Conservation (phyloP, 2,113 vertebrate genomes). For the Symphodus melops region DNA sequence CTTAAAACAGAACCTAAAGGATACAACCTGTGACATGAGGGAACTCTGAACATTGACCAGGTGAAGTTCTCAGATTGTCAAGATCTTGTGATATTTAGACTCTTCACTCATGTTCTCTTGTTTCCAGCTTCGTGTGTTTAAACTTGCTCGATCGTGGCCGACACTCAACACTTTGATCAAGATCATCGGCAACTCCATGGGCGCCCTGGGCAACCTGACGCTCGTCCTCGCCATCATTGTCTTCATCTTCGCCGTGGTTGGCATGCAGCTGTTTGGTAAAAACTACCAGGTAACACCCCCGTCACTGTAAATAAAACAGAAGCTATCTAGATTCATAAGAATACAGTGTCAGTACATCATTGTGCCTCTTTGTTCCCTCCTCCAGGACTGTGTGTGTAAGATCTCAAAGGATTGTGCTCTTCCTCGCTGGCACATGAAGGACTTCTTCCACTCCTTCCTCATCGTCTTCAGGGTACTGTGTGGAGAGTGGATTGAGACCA, state of each 20-base stretch:
- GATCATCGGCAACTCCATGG: constrained; percentile 98
- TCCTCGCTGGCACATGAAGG: constrained; percentile 98
- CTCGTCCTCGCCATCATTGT: constrained; percentile 98
- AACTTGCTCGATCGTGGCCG: constrained; percentile 97
- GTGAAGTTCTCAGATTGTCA: too few species aligned
- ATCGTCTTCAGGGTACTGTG: constrained; percentile 93
- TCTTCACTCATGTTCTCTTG: background rate
- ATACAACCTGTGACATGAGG: too few species aligned
- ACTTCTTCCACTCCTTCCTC: constrained; percentile 97
- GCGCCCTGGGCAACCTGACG: constrained; percentile 95
- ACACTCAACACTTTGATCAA: constrained; percentile 97
- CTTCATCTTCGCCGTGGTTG: constrained; percentile 98
- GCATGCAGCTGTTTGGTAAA: constrained; percentile 98
- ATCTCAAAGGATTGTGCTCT: constrained; percentile 88
- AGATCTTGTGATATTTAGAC: too few species aligned
- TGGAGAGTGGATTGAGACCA: constrained; percentile 98
- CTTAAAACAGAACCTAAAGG: too few species aligned
- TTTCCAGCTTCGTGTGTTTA: constrained; percentile 93
- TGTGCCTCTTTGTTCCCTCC: background rate
- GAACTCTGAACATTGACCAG: too few species aligned
- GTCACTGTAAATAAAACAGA: background rate
- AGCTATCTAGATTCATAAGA: background rate
- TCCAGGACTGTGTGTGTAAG: constrained; percentile 85
- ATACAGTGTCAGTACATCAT: too few species aligned
- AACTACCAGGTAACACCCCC: constrained; percentile 84